Percentiles rank a stretch among this genome's conserved stretches.
These are phyloP conservation scores for Rhogogaster chlorosoma DNA, from an alignment of 2,888 invertebrate species.

Conservation along the genomic window DNA sequence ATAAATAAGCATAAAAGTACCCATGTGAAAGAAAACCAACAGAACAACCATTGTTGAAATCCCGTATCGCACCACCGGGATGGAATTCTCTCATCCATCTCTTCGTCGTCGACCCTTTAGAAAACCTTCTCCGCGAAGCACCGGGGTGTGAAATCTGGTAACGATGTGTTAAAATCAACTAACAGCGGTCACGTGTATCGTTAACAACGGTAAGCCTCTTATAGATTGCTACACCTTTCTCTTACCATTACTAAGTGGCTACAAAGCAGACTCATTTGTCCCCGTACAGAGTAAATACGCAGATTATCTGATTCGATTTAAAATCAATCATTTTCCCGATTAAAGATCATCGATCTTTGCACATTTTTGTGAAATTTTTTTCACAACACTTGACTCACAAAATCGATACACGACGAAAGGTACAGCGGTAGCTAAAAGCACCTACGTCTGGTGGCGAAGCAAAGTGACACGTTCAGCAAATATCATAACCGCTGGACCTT, in stretches of 20 bases:
- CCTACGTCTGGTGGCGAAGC: background rate
- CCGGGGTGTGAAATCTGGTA: conserved; percentile 75
- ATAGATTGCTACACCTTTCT: conserved; percentile 46
- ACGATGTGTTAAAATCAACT: conserved; percentile 74
- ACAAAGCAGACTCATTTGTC: conserved; percentile 45
- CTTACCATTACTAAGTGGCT: conserved; percentile 38
- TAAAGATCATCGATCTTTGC: background rate
- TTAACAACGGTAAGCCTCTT: conserved; percentile 45
- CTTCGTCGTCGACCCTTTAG: conserved; percentile 4
- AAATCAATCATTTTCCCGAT: too few species aligned
- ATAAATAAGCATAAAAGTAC: background rate
- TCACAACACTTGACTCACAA: background rate
- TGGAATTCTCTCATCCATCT: conserved; percentile 9
- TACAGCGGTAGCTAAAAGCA: conserved; percentile 1
- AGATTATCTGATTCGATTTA: too few species aligned
- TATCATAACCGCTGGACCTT: conserved; percentile 39
- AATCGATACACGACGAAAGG: background rate
- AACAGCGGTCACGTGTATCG: conserved; percentile 62
- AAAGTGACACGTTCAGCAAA: conserved; percentile 42
- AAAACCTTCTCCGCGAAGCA: conserved; percentile 6
- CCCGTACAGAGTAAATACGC: background rate
- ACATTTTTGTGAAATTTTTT: background rate
- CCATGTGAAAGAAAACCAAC: background rate
- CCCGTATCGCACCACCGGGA: background rate
- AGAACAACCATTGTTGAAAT: background rate